These are phyloP conservation scores for Drosophila mayaguana DNA, from an alignment of 2,888 invertebrate species.

Conservation along the genomic window DNA sequence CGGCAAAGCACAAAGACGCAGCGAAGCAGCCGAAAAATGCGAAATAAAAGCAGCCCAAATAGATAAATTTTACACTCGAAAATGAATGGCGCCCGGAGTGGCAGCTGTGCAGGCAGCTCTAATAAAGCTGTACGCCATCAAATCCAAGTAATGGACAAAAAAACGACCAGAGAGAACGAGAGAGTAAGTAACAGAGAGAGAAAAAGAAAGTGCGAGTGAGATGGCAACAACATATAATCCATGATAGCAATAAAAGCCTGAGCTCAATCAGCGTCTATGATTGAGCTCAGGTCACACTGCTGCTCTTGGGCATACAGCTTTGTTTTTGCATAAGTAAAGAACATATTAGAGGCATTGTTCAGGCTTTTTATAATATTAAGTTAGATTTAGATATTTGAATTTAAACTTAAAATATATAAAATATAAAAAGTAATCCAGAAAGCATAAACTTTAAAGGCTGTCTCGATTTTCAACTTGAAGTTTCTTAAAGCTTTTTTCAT, in stretches of 20 bases:
- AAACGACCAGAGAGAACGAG: neutral
- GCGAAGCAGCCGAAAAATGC: constrained; percentile 38
- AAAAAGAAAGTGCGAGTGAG: neutral
- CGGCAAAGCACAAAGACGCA: constrained; percentile 2
- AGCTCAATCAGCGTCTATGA: too few relatives aligned
- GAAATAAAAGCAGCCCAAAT: constrained; percentile 48
- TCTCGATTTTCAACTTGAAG: too few relatives aligned
- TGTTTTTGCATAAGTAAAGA: neutral
- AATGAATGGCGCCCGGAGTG: constrained; percentile 11
- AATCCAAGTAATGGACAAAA: constrained; percentile 29
- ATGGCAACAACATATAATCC: neutral
- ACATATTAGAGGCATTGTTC: neutral
- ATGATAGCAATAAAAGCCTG: constrained; percentile 18
- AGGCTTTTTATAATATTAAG: too few relatives aligned
- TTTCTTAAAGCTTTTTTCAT: neutral
- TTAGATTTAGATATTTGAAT: neutral
- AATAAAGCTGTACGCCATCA: constrained; percentile 47
- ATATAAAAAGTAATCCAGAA: too few relatives aligned
- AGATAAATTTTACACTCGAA: constrained; percentile 39
- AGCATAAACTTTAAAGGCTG: too few relatives aligned
- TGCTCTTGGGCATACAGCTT: neutral
- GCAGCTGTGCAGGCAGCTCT: constrained; percentile 13
- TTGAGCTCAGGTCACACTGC: constrained; percentile 24
- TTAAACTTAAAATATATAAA: too few relatives aligned
- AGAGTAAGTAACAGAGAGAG: neutral